Base-by-base conservation (phyloP, 2,888 invertebrate species). In the Nephrotoma flavescens region DNA sequence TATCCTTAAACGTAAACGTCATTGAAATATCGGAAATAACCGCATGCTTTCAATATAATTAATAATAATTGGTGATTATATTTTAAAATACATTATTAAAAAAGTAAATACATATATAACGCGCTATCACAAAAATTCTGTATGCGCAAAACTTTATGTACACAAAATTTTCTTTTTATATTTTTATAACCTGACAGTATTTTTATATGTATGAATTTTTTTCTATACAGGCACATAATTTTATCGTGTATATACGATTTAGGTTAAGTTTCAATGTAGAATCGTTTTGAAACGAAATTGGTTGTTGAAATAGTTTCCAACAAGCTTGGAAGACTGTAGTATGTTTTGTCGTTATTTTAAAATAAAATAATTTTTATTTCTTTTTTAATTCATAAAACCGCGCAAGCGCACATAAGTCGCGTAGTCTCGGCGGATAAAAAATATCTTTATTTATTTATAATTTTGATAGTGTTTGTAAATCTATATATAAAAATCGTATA, bases 321-420 rank as follows among this genome's bases (percentile, higher is more conserved):
- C 86, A 86, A 86, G 86, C 86, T 71, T 42, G 42, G 71, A 42
- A 86, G 57, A 86, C 86, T 45, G 42, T 45, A 83, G 86, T 86
- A 41, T 31, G 71, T 19, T 71, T 45, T 31, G 41, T 42, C 42
- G 71, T 71, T 71, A 42, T 42, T 84, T 7, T 41, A 19, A 84
- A 84, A 42, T 42, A 42, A 84, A 84, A 84, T 42, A 84, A 42
- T 12, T 41, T 19, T 19, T 12, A 84, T 71, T 9, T 71, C 15
- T 52, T 52, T 52, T 52, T 19, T n/a, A 41, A 84, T 12, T 84
- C 41, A 41, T 12, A 84, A 84, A 84, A 84, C 12, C 84, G 84
- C 84, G 84, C 84, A 84, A 84, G 84, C 84, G 84, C 12, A 84
- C 15, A 84, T 12, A 84, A 41, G 5, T 42, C 6, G n/a, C 11